Evolutionary conservation across 2,797 vertebrate genomes (phyloP).

Genomic region (Hydrocynus forskahlii): DNA sequence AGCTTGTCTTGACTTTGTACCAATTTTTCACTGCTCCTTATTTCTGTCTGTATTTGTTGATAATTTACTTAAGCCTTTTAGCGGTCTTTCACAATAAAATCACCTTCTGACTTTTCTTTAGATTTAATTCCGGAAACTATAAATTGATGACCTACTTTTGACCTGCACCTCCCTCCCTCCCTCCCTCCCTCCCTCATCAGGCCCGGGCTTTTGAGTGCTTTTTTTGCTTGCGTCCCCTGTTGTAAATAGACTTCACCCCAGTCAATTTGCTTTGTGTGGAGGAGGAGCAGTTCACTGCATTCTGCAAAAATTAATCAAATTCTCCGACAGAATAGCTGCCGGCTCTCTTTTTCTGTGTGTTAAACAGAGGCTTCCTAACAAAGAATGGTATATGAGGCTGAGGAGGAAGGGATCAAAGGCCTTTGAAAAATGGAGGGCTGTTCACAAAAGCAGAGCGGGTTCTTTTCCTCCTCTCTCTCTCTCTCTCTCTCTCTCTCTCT

Average conservation of each 20-base stretch:
- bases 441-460: slow-evolving; percentile 79
- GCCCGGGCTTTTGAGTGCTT: slow-evolving; percentile 54
- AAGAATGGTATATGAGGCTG: slow-evolving; percentile 57
- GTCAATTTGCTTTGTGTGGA: slow-evolving; percentile 86
- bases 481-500: neutral
- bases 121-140: neutral
- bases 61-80: neutral
- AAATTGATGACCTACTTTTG: slow-evolving; percentile 8
- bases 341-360: slow-evolving; percentile 44
- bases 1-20: too few relatives aligned
- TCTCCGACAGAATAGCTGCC: slow-evolving; percentile 77
- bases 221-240: slow-evolving; percentile 64
- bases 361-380: slow-evolving; percentile 16
- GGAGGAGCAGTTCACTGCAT: slow-evolving; percentile 82
- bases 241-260: slow-evolving; percentile 75
- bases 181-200: neutral
- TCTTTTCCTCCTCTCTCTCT: slow-evolving; percentile 72
- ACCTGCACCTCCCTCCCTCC: neutral
- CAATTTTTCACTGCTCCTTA: too few relatives aligned
- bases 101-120: neutral
- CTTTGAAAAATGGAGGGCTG: slow-evolving; percentile 81
- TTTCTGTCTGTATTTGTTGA: neutral
- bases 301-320: slow-evolving; percentile 92
- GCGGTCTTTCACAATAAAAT: slow-evolving; percentile 24
- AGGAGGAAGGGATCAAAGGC: slow-evolving; percentile 76